These are phyloP conservation scores for Pediacus dermestoides DNA, from an alignment of 2,888 invertebrate species.

Conservation along the genomic window DNA sequence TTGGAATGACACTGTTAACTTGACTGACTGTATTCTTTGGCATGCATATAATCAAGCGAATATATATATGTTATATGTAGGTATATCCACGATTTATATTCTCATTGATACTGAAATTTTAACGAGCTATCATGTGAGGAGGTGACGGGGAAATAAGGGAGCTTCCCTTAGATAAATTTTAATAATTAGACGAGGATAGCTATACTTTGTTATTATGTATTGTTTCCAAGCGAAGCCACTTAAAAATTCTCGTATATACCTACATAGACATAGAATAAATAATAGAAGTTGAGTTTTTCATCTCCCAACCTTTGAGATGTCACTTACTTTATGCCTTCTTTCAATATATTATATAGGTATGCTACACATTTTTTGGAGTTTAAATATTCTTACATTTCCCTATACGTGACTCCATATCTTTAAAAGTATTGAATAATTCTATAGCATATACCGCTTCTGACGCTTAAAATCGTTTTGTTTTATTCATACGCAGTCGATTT, in stretches of 20 bases:
- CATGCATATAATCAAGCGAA: no score
- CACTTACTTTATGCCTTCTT: slow-evolving; percentile 35
- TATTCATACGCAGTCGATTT: slow-evolving; percentile 48
- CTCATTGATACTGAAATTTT: slow-evolving; percentile 9
- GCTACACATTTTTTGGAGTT: slow-evolving; percentile 25
- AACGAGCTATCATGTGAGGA: no score
- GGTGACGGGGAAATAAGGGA: no score
- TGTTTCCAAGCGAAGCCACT: no score
- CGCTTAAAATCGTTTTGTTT: slow-evolving; percentile 48
- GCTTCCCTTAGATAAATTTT: no score
- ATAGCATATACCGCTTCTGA: slow-evolving; percentile 39
- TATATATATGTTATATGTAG: no score
- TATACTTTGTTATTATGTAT: no score
- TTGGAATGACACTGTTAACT: no score
- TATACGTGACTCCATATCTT: slow-evolving; percentile 46
- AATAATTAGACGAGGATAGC: no score
- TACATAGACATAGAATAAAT: not conserved
- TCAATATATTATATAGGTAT: slow-evolving; percentile 34
- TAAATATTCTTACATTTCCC: slow-evolving; percentile 42
- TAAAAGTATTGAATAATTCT: slow-evolving; percentile 48
- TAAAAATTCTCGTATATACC: no score
- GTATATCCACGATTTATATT: no score
- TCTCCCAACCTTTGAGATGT: slow-evolving; percentile 18
- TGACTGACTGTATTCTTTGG: no score
- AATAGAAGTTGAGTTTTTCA: slow-evolving; percentile 2